Evolutionary conservation across 1,140 invertebrate genomes (phyloP).

Genomic region (Chrysomallon squamiferum): DNA sequence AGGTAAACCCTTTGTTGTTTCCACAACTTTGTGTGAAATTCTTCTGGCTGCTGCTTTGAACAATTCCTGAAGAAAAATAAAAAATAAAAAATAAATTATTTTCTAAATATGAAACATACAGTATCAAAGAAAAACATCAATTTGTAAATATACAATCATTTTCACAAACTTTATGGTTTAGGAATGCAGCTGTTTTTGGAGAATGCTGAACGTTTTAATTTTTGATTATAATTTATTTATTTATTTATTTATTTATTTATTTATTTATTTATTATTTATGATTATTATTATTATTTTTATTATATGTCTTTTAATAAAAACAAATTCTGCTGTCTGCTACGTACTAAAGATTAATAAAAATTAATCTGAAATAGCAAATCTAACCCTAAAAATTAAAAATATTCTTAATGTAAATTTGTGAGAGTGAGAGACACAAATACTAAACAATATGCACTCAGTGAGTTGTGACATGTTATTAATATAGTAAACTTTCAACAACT

Average conservation of each 20-base stretch:
- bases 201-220: neutral
- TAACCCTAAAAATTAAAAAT: neutral
- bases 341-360: neutral
- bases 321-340: neutral
- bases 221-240: neutral
- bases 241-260: neutral
- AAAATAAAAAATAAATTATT: neutral
- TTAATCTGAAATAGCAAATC: neutral
- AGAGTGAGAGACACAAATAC: neutral
- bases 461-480: neutral
- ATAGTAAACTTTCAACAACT: neutral
- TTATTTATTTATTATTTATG: neutral
- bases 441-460: neutral
- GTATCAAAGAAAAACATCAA: neutral
- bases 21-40: constrained; percentile 38
- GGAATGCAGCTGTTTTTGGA: neutral
- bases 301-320: neutral
- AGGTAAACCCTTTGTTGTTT: constrained; percentile 27
- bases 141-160: neutral
- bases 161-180: neutral
- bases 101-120: too few species aligned
- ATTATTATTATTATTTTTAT: neutral
- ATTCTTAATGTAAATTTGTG: neutral
- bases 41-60: constrained; percentile 45
- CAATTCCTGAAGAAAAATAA: constrained; percentile 36